Percentiles rank a stretch among this genome's conserved stretches.
Conservation (phyloP, 2,888 invertebrate genomes). For the Ectemnius continuus region DNA sequence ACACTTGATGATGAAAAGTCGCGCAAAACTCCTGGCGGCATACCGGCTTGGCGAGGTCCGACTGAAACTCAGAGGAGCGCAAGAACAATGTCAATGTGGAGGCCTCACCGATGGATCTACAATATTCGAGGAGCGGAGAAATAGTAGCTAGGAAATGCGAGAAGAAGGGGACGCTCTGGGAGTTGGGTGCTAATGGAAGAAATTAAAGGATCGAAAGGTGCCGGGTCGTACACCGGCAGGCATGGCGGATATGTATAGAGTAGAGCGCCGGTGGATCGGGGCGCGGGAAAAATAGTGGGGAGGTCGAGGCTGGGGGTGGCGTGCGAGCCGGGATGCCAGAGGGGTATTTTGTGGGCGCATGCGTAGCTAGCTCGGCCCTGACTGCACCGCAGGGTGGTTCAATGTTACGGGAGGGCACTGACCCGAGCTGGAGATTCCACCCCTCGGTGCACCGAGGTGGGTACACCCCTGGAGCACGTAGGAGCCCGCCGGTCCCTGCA, state of each 20-base stretch:
- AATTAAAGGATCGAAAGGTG: constrained; percentile 59
- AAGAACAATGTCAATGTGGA: not conserved
- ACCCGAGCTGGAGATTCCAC: constrained; percentile 75
- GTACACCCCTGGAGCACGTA: constrained; percentile 72
- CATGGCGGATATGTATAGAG: constrained; percentile 19
- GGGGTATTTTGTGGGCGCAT: constrained; percentile 63
- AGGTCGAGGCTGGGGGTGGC: constrained; percentile 55
- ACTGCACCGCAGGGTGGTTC: constrained; percentile 78
- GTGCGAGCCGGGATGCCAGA: constrained; percentile 53
- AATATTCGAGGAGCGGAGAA: not conserved
- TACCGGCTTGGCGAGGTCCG: not conserved
- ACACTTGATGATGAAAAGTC: too few species aligned
- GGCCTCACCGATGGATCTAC: not conserved
- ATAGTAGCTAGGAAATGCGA: not conserved
- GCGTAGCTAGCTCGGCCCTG: constrained; percentile 74
- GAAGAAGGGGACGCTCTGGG: constrained; percentile 13
- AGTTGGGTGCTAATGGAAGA: constrained; percentile 40
- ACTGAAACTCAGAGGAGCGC: not conserved
- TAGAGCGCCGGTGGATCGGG: constrained; percentile 28
- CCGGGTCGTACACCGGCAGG: constrained; percentile 44
- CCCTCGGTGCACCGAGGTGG: constrained; percentile 73
- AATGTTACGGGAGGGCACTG: constrained; percentile 78
- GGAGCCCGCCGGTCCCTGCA: constrained; percentile 55
- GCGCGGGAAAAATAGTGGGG: constrained; percentile 21
- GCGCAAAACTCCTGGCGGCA: too few species aligned